These are phyloP conservation scores for Hymenochirus boettgeri DNA, from an alignment of 2,113 vertebrate genomes.

Conservation along the genomic window DNA sequence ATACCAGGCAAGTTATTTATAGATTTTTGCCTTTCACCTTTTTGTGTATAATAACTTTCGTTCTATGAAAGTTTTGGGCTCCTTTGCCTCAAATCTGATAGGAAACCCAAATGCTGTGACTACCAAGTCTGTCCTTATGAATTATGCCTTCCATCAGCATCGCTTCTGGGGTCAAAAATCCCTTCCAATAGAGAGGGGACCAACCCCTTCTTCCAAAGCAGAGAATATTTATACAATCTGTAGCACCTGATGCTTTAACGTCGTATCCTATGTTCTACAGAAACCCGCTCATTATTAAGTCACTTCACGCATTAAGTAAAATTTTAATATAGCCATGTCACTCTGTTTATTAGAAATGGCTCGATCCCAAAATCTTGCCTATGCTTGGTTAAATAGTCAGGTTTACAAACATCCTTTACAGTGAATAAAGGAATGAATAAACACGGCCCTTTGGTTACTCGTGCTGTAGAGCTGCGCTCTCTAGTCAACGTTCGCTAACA, in stretches of 20 bases:
- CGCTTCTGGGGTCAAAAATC: constrained; percentile 80
- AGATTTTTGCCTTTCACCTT: constrained; percentile 13
- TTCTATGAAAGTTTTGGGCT: too few species aligned
- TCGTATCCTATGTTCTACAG: constrained; percentile 93
- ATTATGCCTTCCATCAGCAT: constrained; percentile 97
- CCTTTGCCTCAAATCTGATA: too few species aligned
- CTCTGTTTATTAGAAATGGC: constrained; percentile 99
- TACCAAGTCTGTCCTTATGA: constrained; percentile 68
- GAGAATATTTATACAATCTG: constrained; percentile 89
- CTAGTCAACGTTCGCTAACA: constrained; percentile 82
- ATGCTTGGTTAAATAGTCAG: constrained; percentile 93
- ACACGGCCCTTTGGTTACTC: constrained; percentile 80
- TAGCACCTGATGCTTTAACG: constrained; percentile 97
- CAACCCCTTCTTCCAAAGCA: constrained; percentile 45
- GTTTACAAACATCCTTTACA: constrained; percentile 89
- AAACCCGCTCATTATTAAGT: constrained; percentile 96
- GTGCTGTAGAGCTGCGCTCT: constrained; percentile 75
- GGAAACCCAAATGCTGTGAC: too few species aligned
- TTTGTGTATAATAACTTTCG: too few species aligned
- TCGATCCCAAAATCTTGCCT: constrained; percentile 92
- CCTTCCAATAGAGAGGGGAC: constrained; percentile 91
- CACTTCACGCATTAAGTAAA: constrained; percentile 98
- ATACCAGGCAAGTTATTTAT: constrained; percentile 13
- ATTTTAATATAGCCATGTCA: constrained; percentile 96
- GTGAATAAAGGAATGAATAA: constrained; percentile 78